A percentile compares a stretch with the other conserved stretches of the same genome.
These are phyloP conservation scores for Sebastes miniatus DNA, from an alignment of 2,797 vertebrate species.

Conservation along the genomic window DNA sequence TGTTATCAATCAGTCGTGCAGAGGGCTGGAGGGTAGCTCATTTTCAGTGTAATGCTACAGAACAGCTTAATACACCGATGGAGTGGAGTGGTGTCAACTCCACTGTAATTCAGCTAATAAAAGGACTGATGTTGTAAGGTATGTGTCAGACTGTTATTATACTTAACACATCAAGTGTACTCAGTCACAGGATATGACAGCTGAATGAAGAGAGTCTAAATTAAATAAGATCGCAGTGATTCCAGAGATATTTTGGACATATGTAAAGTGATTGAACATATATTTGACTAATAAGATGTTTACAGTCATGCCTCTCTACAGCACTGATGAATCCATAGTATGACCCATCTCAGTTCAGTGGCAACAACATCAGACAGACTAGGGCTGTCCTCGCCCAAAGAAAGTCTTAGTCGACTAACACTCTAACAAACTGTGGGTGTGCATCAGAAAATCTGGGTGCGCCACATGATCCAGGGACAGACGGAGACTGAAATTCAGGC, in stretches of 20 bases:
- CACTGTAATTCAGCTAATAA: not conserved
- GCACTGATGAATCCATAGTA: no score
- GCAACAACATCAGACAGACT: not conserved
- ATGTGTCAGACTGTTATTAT: not conserved
- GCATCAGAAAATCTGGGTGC: no score
- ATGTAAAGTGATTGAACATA: not conserved
- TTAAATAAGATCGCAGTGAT: not conserved
- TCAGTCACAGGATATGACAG: not conserved
- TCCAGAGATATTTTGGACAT: not conserved
- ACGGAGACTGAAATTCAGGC: no score
- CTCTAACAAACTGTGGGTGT: no score
- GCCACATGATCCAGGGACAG: no score
- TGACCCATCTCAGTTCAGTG: not conserved
- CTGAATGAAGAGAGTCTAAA: not conserved
- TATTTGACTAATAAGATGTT: not conserved
- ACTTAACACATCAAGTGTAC: not conserved
- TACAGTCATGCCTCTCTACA: not conserved
- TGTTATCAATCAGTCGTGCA: conserved; percentile 14
- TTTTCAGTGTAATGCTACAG: not conserved
- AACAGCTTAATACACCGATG: conserved; percentile 11
- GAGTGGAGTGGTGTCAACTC: not conserved
- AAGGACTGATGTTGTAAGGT: not conserved
- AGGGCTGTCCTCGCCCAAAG: not conserved
- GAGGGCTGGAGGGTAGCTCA: not conserved
- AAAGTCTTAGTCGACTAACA: not conserved